Evolutionary conservation across 1,140 invertebrate species (phyloP).

Genomic region (Scaptomyza montana): DNA sequence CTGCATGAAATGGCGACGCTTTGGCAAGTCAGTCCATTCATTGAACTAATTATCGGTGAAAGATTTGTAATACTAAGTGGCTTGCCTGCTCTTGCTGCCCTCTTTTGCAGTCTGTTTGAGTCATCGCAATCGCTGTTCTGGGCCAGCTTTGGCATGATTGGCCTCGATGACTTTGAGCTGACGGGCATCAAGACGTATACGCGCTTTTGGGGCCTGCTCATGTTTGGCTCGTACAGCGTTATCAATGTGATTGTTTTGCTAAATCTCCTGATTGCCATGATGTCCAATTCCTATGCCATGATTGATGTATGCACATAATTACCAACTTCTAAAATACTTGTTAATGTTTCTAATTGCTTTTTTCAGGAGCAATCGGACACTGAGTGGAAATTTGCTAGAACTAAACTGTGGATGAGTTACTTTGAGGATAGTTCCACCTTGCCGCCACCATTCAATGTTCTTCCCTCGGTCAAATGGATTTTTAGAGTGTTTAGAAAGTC

Average conservation of each 20-base stretch:
- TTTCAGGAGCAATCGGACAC: constrained; percentile 91
- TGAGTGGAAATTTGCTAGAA: constrained; percentile 96
- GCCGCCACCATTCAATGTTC: constrained; percentile 93
- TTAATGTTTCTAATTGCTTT: constrained; percentile 17
- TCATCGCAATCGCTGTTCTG: constrained; percentile 95
- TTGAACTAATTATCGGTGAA: constrained; percentile 49
- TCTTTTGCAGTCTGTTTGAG: constrained; percentile 91
- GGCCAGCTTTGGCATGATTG: constrained; percentile 94
- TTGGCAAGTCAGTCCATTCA: constrained; percentile 85
- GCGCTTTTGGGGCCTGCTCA: constrained; percentile 91
- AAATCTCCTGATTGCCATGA: constrained; percentile 95
- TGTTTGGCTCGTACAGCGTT: constrained; percentile 92
- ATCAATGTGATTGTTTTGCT: constrained; percentile 94
- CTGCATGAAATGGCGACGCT: constrained; percentile 91
- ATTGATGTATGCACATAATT: constrained; percentile 86
- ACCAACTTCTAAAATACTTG: too few species aligned
- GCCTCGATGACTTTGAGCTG: constrained; percentile 91
- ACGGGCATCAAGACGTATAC: constrained; percentile 91
- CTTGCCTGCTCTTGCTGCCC: constrained; percentile 1
- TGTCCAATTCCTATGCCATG: constrained; percentile 94
- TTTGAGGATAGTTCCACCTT: constrained; percentile 94
- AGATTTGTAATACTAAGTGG: constrained; percentile 19
- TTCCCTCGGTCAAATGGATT: constrained; percentile 89
- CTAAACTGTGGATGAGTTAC: constrained; percentile 95
- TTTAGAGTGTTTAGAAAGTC: constrained; percentile 83